A percentile compares a stretch with the other conserved stretches of the same genome.
Conservation (phyloP, 2,888 invertebrate genomes). For the Amiota communis region DNA sequence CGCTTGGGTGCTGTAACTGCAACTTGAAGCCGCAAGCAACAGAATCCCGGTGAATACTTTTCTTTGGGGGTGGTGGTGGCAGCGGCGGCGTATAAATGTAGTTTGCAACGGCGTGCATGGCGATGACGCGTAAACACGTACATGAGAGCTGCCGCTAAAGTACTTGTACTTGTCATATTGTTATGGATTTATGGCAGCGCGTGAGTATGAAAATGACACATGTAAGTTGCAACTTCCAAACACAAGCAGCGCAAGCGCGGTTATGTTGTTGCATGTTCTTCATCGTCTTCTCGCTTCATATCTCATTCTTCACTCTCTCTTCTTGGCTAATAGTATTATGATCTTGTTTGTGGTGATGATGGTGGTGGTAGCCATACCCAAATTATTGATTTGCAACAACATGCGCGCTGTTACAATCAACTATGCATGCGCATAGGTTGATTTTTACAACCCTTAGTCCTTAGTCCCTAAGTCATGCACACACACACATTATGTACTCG, state of each 20-base stretch:
- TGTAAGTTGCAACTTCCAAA: slow-evolving; percentile 52
- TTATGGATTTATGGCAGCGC: slow-evolving; percentile 72
- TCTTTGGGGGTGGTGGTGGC: slow-evolving; percentile 28
- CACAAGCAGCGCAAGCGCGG: slow-evolving; percentile 40
- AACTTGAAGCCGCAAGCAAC: neutral
- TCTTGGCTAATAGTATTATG: no score
- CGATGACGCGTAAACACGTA: slow-evolving; percentile 68
- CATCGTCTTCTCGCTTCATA: no score
- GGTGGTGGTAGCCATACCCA: slow-evolving; percentile 40
- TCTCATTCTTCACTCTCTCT: no score
- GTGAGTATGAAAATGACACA: slow-evolving; percentile 68
- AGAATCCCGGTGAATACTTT: neutral
- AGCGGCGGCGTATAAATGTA: slow-evolving; percentile 23
- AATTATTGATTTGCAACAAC: slow-evolving; percentile 35
- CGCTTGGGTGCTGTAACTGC: slow-evolving; percentile 30
- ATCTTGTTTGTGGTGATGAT: neutral
- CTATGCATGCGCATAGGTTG: neutral
- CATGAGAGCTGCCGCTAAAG: slow-evolving; percentile 69
- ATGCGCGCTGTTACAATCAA: slow-evolving; percentile 8
- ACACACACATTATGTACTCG: no score
- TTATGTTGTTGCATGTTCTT: slow-evolving; percentile 27
- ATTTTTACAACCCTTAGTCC: slow-evolving; percentile 25
- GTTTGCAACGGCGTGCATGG: slow-evolving; percentile 16
- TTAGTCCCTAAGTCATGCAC: neutral
- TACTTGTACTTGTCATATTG: slow-evolving; percentile 72